These are phyloP conservation scores for Drosophila siamana DNA, from an alignment of 2,888 invertebrate genomes.

Conservation along the genomic window DNA sequence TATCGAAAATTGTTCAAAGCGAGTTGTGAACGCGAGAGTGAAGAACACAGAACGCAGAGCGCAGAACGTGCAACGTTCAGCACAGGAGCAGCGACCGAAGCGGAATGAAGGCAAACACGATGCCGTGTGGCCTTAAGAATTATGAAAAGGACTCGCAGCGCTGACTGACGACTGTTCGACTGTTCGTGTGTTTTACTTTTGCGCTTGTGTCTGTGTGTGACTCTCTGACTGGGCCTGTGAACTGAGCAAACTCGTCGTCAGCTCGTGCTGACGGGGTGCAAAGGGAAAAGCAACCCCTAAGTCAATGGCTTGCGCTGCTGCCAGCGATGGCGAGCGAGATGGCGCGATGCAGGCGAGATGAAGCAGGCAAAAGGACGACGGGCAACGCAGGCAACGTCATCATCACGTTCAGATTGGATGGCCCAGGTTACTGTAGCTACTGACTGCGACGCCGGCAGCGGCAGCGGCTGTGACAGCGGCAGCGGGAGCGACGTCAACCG, in stretches of 20 bases:
- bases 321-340: slow-evolving; percentile 51
- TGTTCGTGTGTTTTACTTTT: not conserved
- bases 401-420: slow-evolving; percentile 72
- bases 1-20: slow-evolving; percentile 8
- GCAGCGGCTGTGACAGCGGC: slow-evolving; percentile 15
- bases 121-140: slow-evolving; percentile 80
- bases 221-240: slow-evolving; percentile 58
- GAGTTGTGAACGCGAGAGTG: slow-evolving; percentile 2
- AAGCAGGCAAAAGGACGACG: slow-evolving; percentile 71
- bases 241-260: slow-evolving; percentile 62
- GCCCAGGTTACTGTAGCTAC: slow-evolving; percentile 46
- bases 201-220: slow-evolving; percentile 15
- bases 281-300: slow-evolving; percentile 24
- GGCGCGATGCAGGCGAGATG: slow-evolving; percentile 43
- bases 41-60: slow-evolving; percentile 11
- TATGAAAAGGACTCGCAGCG: slow-evolving; percentile 73
- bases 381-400: slow-evolving; percentile 65
- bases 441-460: slow-evolving; percentile 14
- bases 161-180: no score
- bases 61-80: slow-evolving; percentile 53
- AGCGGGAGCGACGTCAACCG: slow-evolving; percentile 48
- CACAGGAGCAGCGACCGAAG: slow-evolving; percentile 82
- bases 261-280: slow-evolving; percentile 30
- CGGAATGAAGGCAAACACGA: slow-evolving; percentile 81
- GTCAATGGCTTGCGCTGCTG: not conserved